Evolutionary conservation across 2,113 vertebrate genomes (phyloP).

Genomic region (Chionodraco myersi): DNA sequence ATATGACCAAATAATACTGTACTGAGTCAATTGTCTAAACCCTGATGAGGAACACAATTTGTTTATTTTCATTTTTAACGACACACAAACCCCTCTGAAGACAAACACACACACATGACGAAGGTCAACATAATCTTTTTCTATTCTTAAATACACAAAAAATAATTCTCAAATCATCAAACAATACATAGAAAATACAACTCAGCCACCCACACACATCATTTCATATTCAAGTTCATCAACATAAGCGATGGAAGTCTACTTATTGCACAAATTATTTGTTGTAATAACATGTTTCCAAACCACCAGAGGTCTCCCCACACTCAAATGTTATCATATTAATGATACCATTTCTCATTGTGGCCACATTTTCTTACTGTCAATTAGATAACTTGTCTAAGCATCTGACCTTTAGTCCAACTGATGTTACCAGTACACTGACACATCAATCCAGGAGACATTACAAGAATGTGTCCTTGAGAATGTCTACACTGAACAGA

Average conservation of each 20-base stretch:
- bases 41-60: neutral
- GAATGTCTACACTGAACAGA: conserved; percentile 36
- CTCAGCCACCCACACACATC: neutral
- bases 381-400: neutral
- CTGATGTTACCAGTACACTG: conserved; percentile 18
- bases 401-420: conserved; percentile 36
- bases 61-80: neutral
- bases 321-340: neutral
- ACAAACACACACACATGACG: neutral
- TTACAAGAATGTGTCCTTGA: conserved; percentile 47
- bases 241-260: neutral
- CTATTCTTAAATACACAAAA: neutral
- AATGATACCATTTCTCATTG: neutral
- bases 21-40: neutral
- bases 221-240: neutral
- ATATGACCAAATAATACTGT: neutral
- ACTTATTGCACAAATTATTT: neutral
- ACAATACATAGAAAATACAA: neutral
- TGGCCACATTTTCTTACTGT: neutral
- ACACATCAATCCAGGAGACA: conserved; percentile 52
- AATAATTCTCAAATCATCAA: neutral
- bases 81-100: neutral
- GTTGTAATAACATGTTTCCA: conserved; percentile 2
- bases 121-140: neutral
- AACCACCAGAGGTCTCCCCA: conserved; percentile 39